Base-by-base conservation (phyloP, 2,797 vertebrate species). In the Sternarchorhynchus goeldii region DNA sequence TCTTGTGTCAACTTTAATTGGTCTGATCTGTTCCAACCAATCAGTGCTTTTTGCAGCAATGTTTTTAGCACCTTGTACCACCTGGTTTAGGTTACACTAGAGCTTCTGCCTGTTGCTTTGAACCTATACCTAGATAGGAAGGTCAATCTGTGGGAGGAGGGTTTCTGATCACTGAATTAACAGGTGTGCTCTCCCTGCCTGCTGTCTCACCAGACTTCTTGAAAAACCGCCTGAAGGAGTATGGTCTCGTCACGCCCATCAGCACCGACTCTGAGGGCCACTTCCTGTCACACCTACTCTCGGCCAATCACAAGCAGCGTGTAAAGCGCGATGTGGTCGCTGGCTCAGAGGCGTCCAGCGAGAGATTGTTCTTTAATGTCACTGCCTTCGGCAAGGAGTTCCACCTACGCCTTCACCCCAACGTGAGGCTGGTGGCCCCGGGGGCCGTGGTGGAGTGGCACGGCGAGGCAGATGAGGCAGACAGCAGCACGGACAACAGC, bases 381-480 rank as follows among this genome's bases (percentile, higher is more conserved):
- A 94, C 94, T 0, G 97, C 95, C 2, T 99, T 99, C 0, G 97
- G 96, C 36, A 94, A 91, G 89, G 94, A 97, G 81, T 97, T 99
- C 88, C 97, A 98, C 66, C 94, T 99, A n/a, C 91, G 95, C 0
- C 91, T 99, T 75, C 91, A 83, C 2, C 95, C 94, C 20, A 99
- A 98, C 83, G 83, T 82, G 4, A 89, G 88, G 3, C 85, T 99
- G 10, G 89, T 98, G 83, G 96, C 96, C 3, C 96, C 96, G 0
- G 91, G 93, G 0, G 97, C 97, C 0, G 89, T 94, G 64, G 92
- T 97, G 85, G 97, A 99, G 86, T 99, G 97, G 97, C 93, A 95
- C 0, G 93, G 93, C 12, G 92, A 93, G 45, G 79, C 90, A 1
- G 75, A 25, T n/a, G 88, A 64, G 16, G 7, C 80, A 2, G 86